Evolutionary conservation across 2,888 invertebrate genomes (phyloP).

Genomic region (Synanthedon formicaeformis): DNA sequence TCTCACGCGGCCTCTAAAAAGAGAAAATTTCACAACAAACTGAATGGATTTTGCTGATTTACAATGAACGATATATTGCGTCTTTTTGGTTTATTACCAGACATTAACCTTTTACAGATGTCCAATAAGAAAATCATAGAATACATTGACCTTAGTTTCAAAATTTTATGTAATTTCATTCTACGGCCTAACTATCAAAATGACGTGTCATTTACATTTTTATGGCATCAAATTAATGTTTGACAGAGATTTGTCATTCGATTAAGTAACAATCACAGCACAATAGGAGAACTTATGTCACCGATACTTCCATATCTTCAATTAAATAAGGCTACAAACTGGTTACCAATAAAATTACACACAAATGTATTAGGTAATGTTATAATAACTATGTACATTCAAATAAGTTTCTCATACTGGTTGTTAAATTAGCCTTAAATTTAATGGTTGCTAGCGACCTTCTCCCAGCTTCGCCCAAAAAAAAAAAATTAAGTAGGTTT

Average conservation of each 20-base stretch:
- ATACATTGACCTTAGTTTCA: conserved; percentile 3
- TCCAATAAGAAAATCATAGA: neutral
- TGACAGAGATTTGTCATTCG: conserved; percentile 14
- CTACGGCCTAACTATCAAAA: conserved; percentile 22
- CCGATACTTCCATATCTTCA: too few relatives aligned
- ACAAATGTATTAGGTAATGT: too few relatives aligned
- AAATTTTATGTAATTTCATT: conserved; percentile 6
- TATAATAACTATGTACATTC: too few relatives aligned
- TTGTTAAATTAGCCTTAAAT: too few relatives aligned
- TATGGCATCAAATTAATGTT: conserved; percentile 19
- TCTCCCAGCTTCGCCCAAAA: too few relatives aligned
- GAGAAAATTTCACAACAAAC: neutral
- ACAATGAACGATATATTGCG: neutral
- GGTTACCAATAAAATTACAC: too few relatives aligned
- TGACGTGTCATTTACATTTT: conserved; percentile 29
- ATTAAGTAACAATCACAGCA: conserved; percentile 17
- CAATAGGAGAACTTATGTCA: too few relatives aligned
- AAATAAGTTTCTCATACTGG: too few relatives aligned
- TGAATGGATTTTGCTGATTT: neutral
- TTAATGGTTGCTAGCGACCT: too few relatives aligned
- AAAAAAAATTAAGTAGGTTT: too few relatives aligned
- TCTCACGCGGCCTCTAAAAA: neutral
- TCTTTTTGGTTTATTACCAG: neutral
- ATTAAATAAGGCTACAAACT: too few relatives aligned
- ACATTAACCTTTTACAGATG: conserved; percentile 1